Conservation (phyloP, 2,888 invertebrate species). For the Cantharis rustica region DNA sequence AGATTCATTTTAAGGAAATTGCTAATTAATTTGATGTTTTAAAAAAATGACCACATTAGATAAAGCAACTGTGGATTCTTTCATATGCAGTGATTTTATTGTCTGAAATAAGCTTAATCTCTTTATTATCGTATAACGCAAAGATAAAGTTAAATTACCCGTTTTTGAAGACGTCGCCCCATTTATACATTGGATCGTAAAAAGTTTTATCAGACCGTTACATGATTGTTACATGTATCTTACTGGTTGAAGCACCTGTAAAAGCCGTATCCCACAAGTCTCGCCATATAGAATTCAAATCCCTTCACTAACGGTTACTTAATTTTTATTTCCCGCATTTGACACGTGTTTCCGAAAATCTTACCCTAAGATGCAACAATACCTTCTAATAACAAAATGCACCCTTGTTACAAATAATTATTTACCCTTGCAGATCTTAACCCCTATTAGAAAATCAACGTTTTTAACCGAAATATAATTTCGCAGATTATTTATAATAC, state of each 20-base stretch:
- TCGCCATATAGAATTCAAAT: slow-evolving; percentile 12
- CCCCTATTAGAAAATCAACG: slow-evolving; percentile 16
- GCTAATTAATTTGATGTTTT: background rate
- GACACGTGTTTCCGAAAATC: slow-evolving; percentile 27
- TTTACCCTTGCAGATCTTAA: slow-evolving; percentile 17
- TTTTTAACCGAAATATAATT: slow-evolving; percentile 22
- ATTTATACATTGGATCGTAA: background rate
- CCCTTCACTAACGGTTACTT: slow-evolving; percentile 22
- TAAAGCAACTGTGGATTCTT: background rate
- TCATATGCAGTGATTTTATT: background rate
- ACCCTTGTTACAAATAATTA: slow-evolving; percentile 20
- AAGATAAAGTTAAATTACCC: background rate
- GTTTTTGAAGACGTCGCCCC: background rate
- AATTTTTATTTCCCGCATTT: slow-evolving; percentile 21
- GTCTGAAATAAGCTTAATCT: background rate
- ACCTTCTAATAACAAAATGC: slow-evolving; percentile 23
- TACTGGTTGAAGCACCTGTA: slow-evolving; percentile 17
- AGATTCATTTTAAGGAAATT: background rate
- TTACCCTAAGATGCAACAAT: slow-evolving; percentile 24
- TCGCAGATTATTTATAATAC: background rate
- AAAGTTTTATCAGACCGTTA: background rate
- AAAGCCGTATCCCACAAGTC: slow-evolving; percentile 25
- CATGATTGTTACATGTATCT: background rate
- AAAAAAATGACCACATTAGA: background rate
- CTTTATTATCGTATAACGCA: background rate